Conservation (phyloP, 1,140 invertebrate genomes). For the Phenacoccus solenopsis region DNA sequence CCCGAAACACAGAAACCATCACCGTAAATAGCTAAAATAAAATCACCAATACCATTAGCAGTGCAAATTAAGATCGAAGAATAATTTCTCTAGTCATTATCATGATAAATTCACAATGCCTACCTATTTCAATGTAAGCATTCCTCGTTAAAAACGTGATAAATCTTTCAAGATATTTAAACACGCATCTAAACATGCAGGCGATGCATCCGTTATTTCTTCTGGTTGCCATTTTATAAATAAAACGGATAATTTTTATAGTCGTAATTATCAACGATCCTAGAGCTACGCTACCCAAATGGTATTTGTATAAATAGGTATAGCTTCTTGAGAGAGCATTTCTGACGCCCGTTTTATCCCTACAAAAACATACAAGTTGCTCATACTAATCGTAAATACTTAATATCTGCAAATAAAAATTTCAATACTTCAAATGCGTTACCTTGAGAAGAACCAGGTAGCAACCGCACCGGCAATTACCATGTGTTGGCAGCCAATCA, state of each 20-base stretch:
- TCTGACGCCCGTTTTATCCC: slow-evolving; percentile 47
- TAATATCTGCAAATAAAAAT: no score
- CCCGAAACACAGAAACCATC: slow-evolving; percentile 52
- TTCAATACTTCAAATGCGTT: no score
- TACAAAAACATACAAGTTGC: not conserved
- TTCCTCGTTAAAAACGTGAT: slow-evolving; percentile 59
- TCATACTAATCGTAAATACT: no score
- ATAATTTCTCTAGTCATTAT: no score
- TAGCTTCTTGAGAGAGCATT: slow-evolving; percentile 44
- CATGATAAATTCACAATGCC: not conserved
- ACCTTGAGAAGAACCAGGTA: slow-evolving; percentile 55
- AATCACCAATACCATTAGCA: no score
- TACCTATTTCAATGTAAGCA: slow-evolving; percentile 66
- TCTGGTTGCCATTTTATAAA: slow-evolving; percentile 37
- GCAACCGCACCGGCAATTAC: slow-evolving; percentile 60
- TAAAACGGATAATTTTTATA: slow-evolving; percentile 48
- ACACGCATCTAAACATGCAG: slow-evolving; percentile 10
- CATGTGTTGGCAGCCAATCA: slow-evolving; percentile 62
- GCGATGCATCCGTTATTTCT: slow-evolving; percentile 28
- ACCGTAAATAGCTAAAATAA: slow-evolving; percentile 52
- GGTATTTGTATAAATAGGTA: slow-evolving; percentile 47
- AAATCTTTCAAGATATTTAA: slow-evolving; percentile 58
- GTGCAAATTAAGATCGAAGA: no score
- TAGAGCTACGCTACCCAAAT: slow-evolving; percentile 62
- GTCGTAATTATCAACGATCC: slow-evolving; percentile 61